Percentiles rank a stretch among this genome's conserved stretches.
Conservation (phyloP, 2,888 invertebrate genomes). For the Drosophila nigricruria region DNA sequence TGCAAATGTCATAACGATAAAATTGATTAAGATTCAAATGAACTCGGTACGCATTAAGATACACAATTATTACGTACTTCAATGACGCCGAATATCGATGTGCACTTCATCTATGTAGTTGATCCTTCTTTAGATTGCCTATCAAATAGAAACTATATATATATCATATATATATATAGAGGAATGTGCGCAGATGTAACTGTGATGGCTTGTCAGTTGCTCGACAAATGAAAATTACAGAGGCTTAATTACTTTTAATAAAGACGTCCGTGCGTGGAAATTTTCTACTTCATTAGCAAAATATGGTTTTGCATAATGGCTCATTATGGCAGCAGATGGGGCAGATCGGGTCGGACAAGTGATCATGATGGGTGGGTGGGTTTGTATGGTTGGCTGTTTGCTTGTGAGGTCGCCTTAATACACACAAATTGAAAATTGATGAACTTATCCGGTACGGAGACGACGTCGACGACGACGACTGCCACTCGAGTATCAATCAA, state of each 20-base stretch:
- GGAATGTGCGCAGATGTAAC: neutral
- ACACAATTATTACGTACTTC: constrained; percentile 72
- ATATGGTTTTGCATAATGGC: constrained; percentile 80
- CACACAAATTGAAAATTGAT: constrained; percentile 83
- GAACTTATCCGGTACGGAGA: constrained; percentile 82
- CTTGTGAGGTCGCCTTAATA: constrained; percentile 70
- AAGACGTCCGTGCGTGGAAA: constrained; percentile 78
- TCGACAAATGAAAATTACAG: constrained; percentile 75
- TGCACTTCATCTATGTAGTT: neutral
- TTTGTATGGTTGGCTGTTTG: constrained; percentile 4
- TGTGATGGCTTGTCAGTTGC: constrained; percentile 15
- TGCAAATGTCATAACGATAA: constrained; percentile 77
- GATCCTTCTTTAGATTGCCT: neutral
- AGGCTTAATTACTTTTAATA: constrained; percentile 82
- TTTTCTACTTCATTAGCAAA: constrained; percentile 75
- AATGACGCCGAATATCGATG: constrained; percentile 23
- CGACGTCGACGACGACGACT: constrained; percentile 3
- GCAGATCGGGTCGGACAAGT: constrained; percentile 29
- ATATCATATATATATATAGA: no score
- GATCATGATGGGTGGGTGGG: constrained; percentile 16
- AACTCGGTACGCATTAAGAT: constrained; percentile 72
- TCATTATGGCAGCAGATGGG: constrained; percentile 67
- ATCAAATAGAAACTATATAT: neutral
- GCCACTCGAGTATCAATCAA: constrained; percentile 59
- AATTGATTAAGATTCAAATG: constrained; percentile 77